Evolutionary conservation across 2,113 vertebrate genomes (phyloP).

Genomic region (Oophaga pumilio): DNA sequence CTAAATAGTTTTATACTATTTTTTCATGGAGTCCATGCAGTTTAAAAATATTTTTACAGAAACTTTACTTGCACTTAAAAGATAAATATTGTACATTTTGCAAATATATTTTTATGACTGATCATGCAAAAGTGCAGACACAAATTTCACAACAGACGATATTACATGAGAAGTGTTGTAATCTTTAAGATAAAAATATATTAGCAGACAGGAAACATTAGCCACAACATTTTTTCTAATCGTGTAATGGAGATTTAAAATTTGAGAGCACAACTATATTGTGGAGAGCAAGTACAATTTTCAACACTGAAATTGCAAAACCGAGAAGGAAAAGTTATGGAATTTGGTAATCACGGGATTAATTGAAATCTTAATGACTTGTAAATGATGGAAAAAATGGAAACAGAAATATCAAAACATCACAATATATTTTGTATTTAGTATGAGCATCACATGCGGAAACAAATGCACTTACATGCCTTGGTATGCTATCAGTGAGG

Average conservation of each 20-base stretch:
- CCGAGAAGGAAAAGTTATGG: no score
- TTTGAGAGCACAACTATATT: neutral
- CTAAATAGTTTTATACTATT: no score
- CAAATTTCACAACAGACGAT: conserved; percentile 40
- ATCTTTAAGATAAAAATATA: conserved; percentile 53
- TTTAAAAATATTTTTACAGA: neutral
- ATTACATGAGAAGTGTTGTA: conserved; percentile 37
- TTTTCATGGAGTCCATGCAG: neutral
- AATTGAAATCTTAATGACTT: no score
- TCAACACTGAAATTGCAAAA: no score
- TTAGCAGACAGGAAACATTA: conserved; percentile 39
- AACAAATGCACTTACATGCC: no score
- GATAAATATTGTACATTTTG: neutral
- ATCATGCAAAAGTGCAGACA: conserved; percentile 35
- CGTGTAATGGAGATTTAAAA: conserved; percentile 4
- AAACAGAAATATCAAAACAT: no score
- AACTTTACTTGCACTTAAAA: neutral
- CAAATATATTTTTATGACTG: conserved; percentile 27
- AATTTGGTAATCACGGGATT: no score
- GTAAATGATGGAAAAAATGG: no score
- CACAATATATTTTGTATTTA: no score
- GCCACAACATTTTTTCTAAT: neutral
- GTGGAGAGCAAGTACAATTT: neutral
- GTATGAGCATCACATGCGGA: no score
- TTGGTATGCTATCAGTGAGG: no score